These are phyloP conservation scores for Heliconius cydno DNA, from an alignment of 2,888 invertebrate genomes.

Conservation along the genomic window DNA sequence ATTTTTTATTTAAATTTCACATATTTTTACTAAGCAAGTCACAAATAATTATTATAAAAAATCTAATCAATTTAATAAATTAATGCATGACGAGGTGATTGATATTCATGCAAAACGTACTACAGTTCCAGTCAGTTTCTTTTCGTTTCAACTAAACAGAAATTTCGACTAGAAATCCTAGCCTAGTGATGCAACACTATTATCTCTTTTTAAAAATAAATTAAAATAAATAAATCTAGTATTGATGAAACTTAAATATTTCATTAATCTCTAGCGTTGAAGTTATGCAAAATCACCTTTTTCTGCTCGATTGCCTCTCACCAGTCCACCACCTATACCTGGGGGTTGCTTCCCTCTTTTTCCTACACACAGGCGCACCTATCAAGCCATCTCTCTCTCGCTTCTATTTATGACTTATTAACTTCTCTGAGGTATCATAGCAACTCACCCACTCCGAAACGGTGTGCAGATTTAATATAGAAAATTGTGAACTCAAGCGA, in stretches of 20 bases:
- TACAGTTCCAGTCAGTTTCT: no score
- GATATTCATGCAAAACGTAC: no score
- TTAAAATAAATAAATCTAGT: neutral
- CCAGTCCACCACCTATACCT: slow-evolving; percentile 64
- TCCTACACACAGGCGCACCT: slow-evolving; percentile 49
- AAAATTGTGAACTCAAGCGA: slow-evolving; percentile 78
- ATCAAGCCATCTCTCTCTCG: slow-evolving; percentile 62
- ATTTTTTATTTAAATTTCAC: neutral
- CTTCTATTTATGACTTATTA: slow-evolving; percentile 82
- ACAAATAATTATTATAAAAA: no score
- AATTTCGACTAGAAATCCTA: no score
- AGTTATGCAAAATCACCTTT: slow-evolving; percentile 74
- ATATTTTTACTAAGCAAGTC: no score
- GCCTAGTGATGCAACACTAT: no score
- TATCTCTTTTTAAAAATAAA: neutral
- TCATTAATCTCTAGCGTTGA: slow-evolving; percentile 41
- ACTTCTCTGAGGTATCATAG: slow-evolving; percentile 82
- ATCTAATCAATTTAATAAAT: no score
- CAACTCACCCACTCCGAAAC: slow-evolving; percentile 69
- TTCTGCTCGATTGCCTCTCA: slow-evolving; percentile 80
- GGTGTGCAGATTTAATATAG: slow-evolving; percentile 78
- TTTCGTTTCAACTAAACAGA: no score
- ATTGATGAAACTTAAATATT: slow-evolving; percentile 13
- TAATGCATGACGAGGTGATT: no score
- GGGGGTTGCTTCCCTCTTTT: slow-evolving; percentile 63